Percentiles rank a stretch among this genome's conserved stretches.
These are phyloP conservation scores for Danio aesculapii DNA, from an alignment of 2,797 vertebrate species.

Conservation along the genomic window DNA sequence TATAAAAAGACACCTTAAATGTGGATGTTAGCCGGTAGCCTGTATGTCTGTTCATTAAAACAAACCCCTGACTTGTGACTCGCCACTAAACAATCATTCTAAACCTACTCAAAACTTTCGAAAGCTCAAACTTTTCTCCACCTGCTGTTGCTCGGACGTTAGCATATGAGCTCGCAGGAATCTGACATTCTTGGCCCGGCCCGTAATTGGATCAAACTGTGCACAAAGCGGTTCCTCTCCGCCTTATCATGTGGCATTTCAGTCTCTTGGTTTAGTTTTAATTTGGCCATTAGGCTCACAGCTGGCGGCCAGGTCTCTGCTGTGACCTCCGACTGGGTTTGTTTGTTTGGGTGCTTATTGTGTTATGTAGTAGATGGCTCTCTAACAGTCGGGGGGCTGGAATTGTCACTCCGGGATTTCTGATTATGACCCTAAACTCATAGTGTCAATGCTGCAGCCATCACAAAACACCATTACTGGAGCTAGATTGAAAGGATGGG, in stretches of 20 bases:
- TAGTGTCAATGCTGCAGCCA: not conserved
- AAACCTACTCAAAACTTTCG: not conserved
- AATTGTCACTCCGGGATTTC: conserved; percentile 49
- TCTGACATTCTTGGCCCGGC: conserved; percentile 35
- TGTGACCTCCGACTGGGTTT: conserved; percentile 52
- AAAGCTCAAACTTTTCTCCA: conserved; percentile 9
- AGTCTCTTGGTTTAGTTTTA: conserved; percentile 46
- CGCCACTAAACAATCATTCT: too few relatives aligned
- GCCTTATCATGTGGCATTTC: conserved; percentile 48
- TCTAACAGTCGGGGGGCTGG: conserved; percentile 35
- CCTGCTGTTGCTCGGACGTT: conserved; percentile 7
- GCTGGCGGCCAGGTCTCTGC: conserved; percentile 43
- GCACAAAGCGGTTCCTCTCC: conserved; percentile 35
- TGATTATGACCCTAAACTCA: conserved; percentile 43
- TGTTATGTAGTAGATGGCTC: conserved; percentile 45
- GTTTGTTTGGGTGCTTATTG: conserved; percentile 57
- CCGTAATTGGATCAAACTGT: conserved; percentile 51
- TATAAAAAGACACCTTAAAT: too few relatives aligned
- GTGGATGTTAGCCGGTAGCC: too few relatives aligned
- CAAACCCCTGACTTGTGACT: too few relatives aligned
- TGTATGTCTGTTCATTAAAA: too few relatives aligned
- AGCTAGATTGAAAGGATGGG: not conserved
- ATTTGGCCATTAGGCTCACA: conserved; percentile 56
- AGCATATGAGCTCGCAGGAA: conserved; percentile 16
- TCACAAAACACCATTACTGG: conserved; percentile 13